Evolutionary conservation across 2,113 vertebrate genomes (phyloP), one percentile per base, ranked within the genome.

Genomic region (Odocoileus hemionus): DNA sequence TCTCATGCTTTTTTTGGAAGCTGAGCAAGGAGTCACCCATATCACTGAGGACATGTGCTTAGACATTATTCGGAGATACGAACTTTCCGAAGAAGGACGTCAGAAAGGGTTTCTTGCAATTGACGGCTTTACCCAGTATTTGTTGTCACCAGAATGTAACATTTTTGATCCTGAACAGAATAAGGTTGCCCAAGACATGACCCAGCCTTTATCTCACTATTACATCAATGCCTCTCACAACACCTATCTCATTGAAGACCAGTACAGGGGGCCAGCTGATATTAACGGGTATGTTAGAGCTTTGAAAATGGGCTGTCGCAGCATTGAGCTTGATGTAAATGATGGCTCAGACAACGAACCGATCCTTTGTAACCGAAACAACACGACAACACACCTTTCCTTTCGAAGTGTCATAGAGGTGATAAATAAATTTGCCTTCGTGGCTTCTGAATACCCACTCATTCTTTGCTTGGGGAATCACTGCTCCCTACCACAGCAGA

Each of bases 191-290:
- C 99, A 99, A 97, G 99, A 99, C 97, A 99, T 99, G 99, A 99
- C 98, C 52, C 99, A 99, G 97, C 99, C 99, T 57, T 98, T 99
- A 93, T 99, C 99, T 43, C 99, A 99, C 98, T 99, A 99, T 97
- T 99, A 99, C 97, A 99, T 99, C 98, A 99, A 99, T 84, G 99
- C 99, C 45, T 99, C 99, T 45, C 99, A 99, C 98, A 99, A 99
- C 52, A 99, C 99, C 14, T 99, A 99, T 97, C 98, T 99, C 89
- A 99, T 99, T 97, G 99, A 99, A 86, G 99, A 99, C 97, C 99
- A 99, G 97, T 99, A 99, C 61, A 99, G 99, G 55, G 99, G 99
- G 3, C 98, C 99, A 1, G 99, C 99, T 23, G 99, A 99, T 97
- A 98, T 99, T 5, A 99, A 99, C 1, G 99, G 99, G 2, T 99